phyloP scores from a whole-genome alignment of 1,140 invertebrate genomes.

The Propsilocerus akamusi region DNA sequence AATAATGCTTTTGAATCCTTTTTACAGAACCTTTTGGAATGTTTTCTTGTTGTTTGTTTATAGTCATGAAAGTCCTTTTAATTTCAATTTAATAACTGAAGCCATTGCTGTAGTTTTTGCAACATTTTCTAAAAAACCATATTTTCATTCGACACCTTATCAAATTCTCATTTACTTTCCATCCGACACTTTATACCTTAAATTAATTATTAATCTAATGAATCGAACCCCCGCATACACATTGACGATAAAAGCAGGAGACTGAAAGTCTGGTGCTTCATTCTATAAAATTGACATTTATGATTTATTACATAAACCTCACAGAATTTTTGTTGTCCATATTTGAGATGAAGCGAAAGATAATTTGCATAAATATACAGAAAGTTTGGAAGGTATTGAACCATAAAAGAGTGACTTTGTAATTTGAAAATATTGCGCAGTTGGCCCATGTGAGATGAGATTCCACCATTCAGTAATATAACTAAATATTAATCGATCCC shows the following conservation, averaged over 20 bases:
- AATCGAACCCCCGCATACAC: no score
- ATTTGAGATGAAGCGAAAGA: no score
- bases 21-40: no score
- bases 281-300: not conserved
- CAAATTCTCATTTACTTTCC: not conserved
- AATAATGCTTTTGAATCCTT: no score
- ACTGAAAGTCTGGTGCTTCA: not conserved
- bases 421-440: conserved; percentile 2
- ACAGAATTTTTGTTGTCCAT: no score
- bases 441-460: no score
- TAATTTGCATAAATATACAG: not conserved
- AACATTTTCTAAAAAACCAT: no score
- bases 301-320: conserved; percentile 1
- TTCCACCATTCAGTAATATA: no score
- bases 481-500: no score
- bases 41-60: no score
- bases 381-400: not conserved
- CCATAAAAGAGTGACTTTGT: not conserved
- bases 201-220: not conserved
- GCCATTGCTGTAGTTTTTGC: not conserved
- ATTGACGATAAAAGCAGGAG: no score
- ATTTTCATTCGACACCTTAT: no score
- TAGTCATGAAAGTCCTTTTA: not conserved
- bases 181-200: not conserved
- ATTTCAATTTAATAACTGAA: not conserved